Evolutionary conservation across 2,888 invertebrate species (phyloP).

Genomic region (Heliconius charithonia): DNA sequence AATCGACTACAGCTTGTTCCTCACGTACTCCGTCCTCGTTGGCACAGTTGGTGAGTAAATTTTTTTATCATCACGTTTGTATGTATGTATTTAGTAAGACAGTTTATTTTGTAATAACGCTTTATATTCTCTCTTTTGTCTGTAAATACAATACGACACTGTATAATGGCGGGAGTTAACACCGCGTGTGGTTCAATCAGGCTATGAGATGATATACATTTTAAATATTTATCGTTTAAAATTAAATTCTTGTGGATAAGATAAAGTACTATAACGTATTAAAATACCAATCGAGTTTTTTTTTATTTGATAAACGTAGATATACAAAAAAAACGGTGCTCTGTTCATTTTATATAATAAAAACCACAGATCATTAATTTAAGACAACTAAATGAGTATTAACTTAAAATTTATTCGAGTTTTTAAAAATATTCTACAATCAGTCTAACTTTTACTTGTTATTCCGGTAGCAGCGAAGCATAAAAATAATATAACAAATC

Average conservation of each 20-base stretch:
- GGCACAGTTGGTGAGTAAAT: constrained; percentile 81
- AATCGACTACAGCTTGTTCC: constrained; percentile 83
- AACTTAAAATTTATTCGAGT: not conserved
- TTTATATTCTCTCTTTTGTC: not conserved
- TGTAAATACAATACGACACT: not conserved
- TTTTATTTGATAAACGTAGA: too few species aligned
- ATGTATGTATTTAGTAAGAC: not conserved
- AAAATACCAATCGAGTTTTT: too few species aligned
- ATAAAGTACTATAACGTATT: too few species aligned
- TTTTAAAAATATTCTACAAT: not conserved
- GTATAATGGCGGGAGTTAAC: not conserved
- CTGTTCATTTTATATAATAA: not conserved
- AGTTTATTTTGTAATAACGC: not conserved
- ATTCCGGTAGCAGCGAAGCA: constrained; percentile 11
- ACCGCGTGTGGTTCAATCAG: too few species aligned
- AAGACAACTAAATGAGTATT: not conserved
- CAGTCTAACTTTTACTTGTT: constrained; percentile 6
- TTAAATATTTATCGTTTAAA: too few species aligned
- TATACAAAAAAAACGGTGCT: not conserved
- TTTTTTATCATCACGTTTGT: constrained; percentile 33
- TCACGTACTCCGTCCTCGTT: constrained; percentile 82
- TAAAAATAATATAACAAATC: constrained; percentile 12
- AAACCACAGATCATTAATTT: not conserved
- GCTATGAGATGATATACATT: not conserved
- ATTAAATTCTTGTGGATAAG: too few species aligned